phyloP scores from a whole-genome alignment of 2,888 invertebrate genomes.

The Limenitis camilla region DNA sequence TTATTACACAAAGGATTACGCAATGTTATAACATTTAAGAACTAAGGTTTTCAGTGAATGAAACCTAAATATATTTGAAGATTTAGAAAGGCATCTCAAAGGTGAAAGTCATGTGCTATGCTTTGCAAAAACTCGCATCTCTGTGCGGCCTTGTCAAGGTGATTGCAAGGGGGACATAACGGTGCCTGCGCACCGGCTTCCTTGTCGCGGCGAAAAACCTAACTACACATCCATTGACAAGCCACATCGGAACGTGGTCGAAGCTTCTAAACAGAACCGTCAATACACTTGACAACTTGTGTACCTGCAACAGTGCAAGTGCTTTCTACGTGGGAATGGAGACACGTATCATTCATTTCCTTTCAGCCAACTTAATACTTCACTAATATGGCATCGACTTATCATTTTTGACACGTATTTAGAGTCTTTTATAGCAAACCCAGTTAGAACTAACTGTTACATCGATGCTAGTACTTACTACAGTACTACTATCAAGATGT shows the following conservation, averaged over 20 bases:
- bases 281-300: constrained; percentile 29
- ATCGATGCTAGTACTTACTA: neutral
- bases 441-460: constrained; percentile 40
- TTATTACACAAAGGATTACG: neutral
- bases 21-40: neutral
- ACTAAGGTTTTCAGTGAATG: constrained; percentile 10
- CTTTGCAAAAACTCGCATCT: constrained; percentile 71
- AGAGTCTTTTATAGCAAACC: constrained; percentile 41
- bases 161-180: constrained; percentile 70
- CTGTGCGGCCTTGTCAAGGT: constrained; percentile 71
- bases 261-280: constrained; percentile 29
- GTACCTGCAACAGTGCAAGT: constrained; percentile 24
- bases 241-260: constrained; percentile 33
- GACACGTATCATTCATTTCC: constrained; percentile 60
- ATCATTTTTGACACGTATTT: constrained; percentile 58
- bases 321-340: constrained; percentile 38
- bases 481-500: constrained; percentile 2
- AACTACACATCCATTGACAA: constrained; percentile 35
- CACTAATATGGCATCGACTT: constrained; percentile 48
- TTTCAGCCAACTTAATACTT: constrained; percentile 49
- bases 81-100: constrained; percentile 69
- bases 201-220: constrained; percentile 34
- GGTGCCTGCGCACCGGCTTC: constrained; percentile 46
- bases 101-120: constrained; percentile 71
- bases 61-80: constrained; percentile 25